Conservation (phyloP, 2,113 vertebrate genomes). For the Pyxicephalus adspersus region DNA sequence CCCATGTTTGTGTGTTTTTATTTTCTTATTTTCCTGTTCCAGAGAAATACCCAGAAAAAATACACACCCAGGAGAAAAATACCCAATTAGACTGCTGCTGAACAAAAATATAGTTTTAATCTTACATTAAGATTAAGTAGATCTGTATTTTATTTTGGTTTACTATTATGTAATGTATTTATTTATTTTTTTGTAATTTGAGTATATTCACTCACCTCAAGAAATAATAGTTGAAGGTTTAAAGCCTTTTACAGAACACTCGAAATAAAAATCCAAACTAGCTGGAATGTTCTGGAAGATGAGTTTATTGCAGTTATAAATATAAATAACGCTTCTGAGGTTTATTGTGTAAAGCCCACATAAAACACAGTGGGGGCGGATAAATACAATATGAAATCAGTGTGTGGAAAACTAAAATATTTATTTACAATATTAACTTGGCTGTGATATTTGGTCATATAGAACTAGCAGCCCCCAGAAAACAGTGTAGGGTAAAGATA, state of each 20-base stretch:
- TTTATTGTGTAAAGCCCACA: constrained; percentile 61
- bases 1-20: too few relatives aligned
- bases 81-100: too few relatives aligned
- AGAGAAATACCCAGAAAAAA: too few relatives aligned
- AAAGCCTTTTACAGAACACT: constrained; percentile 59
- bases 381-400: constrained; percentile 63
- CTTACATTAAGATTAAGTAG: too few relatives aligned
- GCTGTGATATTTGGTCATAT: constrained; percentile 65
- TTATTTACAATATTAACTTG: constrained; percentile 68
- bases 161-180: background rate
- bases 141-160: too few relatives aligned
- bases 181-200: background rate
- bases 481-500: too few relatives aligned
- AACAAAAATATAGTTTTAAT: too few relatives aligned
- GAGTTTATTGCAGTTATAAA: constrained; percentile 46
- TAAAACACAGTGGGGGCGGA: constrained; percentile 57
- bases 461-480: constrained; percentile 57
- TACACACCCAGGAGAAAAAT: too few relatives aligned
- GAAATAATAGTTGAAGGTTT: constrained; percentile 50
- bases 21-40: too few relatives aligned
- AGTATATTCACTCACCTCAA: background rate
- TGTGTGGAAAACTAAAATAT: constrained; percentile 69
- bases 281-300: constrained; percentile 15
- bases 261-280: constrained; percentile 6
- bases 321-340: constrained; percentile 45